Evolutionary conservation across 1,140 invertebrate species (phyloP).

Genomic region (Zaprionus lachaisei): DNA sequence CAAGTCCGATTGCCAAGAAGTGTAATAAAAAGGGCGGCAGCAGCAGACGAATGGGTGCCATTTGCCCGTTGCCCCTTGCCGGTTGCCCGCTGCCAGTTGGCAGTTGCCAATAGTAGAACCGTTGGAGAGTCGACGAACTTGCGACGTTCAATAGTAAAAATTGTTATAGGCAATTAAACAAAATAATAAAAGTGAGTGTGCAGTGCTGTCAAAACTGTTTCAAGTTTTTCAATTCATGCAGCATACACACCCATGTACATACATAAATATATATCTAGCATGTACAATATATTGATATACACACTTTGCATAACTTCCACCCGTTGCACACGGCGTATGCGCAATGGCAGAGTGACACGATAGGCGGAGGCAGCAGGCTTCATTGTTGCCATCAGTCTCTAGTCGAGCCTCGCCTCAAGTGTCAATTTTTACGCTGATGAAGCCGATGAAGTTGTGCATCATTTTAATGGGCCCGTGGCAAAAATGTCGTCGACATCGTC

Average conservation of each 20-base stretch:
- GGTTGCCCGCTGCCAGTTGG: neutral
- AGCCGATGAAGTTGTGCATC: slow-evolving; percentile 76
- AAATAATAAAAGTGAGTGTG: slow-evolving; percentile 70
- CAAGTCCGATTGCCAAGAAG: slow-evolving; percentile 16
- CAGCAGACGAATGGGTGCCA: slow-evolving; percentile 23
- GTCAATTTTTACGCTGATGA: slow-evolving; percentile 74
- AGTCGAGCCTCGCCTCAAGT: slow-evolving; percentile 15
- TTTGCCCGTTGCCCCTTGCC: slow-evolving; percentile 25
- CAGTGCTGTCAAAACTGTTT: slow-evolving; percentile 44
- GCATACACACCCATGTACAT: neutral
- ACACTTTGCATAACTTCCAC: slow-evolving; percentile 1
- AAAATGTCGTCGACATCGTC: slow-evolving; percentile 38
- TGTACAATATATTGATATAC: neutral
- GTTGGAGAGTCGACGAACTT: slow-evolving; percentile 30
- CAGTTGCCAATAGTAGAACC: slow-evolving; percentile 2
- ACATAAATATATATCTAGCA: neutral
- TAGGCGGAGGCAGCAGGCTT: neutral
- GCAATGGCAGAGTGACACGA: neutral
- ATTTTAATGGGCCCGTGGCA: slow-evolving; percentile 60
- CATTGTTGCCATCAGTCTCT: slow-evolving; percentile 27
- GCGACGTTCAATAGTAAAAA: slow-evolving; percentile 68
- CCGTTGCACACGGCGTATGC: slow-evolving; percentile 50
- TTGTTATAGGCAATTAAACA: slow-evolving; percentile 80
- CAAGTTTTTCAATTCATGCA: slow-evolving; percentile 22
- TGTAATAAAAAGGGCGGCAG: slow-evolving; percentile 29